A percentile compares a stretch with the other conserved stretches of the same genome.
phyloP scores from a whole-genome alignment of 2,113 vertebrate species.

The Pyrgilauda ruficollis region DNA sequence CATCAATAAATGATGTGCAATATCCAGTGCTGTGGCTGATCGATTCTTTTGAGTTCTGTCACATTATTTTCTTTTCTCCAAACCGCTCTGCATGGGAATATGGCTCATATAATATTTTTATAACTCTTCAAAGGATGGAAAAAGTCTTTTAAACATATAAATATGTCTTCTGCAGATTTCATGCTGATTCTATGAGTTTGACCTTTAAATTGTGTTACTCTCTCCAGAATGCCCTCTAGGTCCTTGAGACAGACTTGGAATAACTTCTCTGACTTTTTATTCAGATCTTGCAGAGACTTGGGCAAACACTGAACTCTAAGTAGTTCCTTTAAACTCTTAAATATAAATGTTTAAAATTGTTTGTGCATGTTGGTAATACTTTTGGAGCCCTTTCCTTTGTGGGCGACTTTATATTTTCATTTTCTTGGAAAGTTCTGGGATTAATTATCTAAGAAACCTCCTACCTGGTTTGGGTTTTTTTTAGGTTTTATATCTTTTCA shows the following conservation, averaged over 20 bases:
- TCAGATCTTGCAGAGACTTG: neutral
- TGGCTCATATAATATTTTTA: neutral
- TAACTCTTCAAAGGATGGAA: neutral
- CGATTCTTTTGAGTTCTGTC: neutral
- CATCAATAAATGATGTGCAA: neutral
- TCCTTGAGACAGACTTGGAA: constrained; percentile 1
- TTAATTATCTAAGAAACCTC: neutral
- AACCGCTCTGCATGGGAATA: neutral
- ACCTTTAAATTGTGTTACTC: neutral
- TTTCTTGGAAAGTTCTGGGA: neutral
- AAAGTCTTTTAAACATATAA: neutral
- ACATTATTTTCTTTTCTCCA: neutral
- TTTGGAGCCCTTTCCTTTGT: neutral
- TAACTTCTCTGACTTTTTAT: neutral
- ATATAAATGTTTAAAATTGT: neutral
- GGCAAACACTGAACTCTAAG: constrained; percentile 13
- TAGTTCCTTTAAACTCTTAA: neutral
- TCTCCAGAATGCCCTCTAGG: neutral
- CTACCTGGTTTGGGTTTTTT: neutral
- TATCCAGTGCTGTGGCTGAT: accelerated
- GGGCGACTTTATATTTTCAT: neutral
- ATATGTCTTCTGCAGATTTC: neutral
- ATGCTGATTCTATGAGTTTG: neutral
- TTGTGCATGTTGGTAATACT: neutral
- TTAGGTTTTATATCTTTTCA: neutral